Conservation (phyloP, 2,113 vertebrate genomes). For the Gila orcuttii region DNA sequence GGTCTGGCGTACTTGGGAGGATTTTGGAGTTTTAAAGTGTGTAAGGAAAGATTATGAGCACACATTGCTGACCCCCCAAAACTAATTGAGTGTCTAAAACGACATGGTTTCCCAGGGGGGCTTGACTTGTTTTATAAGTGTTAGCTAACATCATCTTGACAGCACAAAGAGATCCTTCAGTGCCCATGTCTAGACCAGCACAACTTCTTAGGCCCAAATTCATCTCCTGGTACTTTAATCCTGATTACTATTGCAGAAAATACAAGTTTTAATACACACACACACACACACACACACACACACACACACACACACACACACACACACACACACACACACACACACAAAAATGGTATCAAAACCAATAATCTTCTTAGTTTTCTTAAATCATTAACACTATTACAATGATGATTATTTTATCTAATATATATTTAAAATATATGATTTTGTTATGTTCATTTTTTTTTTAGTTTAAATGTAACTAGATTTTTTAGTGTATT, state of each 20-base stretch:
- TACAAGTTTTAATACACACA: too few relatives aligned
- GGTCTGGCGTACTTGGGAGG: background rate
- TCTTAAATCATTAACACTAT: background rate
- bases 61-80: conserved; percentile 44
- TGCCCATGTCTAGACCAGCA: conserved; percentile 53
- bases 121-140: conserved; percentile 51
- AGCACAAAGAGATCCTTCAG: conserved; percentile 50
- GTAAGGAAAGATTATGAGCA: conserved; percentile 46
- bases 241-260: conserved; percentile 40
- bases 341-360: conserved; percentile 16
- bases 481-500: background rate
- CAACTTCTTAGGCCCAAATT: conserved; percentile 54
- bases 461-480: background rate
- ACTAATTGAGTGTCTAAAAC: conserved; percentile 60
- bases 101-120: conserved; percentile 46
- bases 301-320: conserved; percentile 38
- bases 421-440: background rate
- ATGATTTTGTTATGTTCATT: background rate
- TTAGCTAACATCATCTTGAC: conserved; percentile 53
- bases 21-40: conserved; percentile 40
- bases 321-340: too few relatives aligned
- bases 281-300: background rate
- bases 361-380: background rate
- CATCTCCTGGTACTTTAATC: conserved; percentile 36
- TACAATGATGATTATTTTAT: too few relatives aligned